Percentiles rank a stretch among this genome's conserved stretches.
These are phyloP conservation scores for Scarus forsteni DNA, from an alignment of 2,797 vertebrate genomes.

Conservation along the genomic window DNA sequence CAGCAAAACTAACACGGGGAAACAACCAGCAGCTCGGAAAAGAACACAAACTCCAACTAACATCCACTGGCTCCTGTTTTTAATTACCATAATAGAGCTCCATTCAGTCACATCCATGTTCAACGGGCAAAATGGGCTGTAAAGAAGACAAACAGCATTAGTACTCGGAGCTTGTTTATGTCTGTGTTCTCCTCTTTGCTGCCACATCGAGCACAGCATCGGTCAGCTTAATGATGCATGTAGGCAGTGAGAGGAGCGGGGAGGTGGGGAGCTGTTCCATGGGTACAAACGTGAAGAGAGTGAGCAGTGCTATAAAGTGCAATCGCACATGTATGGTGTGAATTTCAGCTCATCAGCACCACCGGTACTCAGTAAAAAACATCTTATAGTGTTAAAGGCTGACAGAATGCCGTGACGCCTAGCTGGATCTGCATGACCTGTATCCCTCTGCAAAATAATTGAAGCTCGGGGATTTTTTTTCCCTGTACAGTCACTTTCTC, in stretches of 20 bases:
- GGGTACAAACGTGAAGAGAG: slow-evolving; percentile 36
- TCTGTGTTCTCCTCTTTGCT: slow-evolving; percentile 40
- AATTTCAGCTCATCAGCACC: neutral
- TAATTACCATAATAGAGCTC: slow-evolving; percentile 55
- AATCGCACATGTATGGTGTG: slow-evolving; percentile 17
- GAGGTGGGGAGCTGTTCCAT: slow-evolving; percentile 39
- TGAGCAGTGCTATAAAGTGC: slow-evolving; percentile 34
- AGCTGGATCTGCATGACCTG: neutral
- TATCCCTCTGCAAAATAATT: neutral
- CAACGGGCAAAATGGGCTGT: slow-evolving; percentile 63
- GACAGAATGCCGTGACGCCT: neutral
- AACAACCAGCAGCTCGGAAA: slow-evolving; percentile 51
- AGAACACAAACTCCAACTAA: slow-evolving; percentile 18
- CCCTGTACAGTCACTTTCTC: neutral
- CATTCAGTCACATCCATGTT: slow-evolving; percentile 61
- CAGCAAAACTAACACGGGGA: slow-evolving; percentile 37
- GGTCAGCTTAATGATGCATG: slow-evolving; percentile 78
- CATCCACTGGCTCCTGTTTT: slow-evolving; percentile 26
- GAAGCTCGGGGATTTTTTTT: neutral
- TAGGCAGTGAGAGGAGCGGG: slow-evolving; percentile 43
- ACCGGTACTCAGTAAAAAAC: neutral
- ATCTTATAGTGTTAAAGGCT: neutral
- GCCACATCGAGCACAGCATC: slow-evolving; percentile 53
- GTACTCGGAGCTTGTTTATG: slow-evolving; percentile 70
- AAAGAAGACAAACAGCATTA: slow-evolving; percentile 73